Percentiles rank a stretch among this genome's conserved stretches.
phyloP scores from a whole-genome alignment of 2,888 invertebrate species.

The Hymenopus coronatus region DNA sequence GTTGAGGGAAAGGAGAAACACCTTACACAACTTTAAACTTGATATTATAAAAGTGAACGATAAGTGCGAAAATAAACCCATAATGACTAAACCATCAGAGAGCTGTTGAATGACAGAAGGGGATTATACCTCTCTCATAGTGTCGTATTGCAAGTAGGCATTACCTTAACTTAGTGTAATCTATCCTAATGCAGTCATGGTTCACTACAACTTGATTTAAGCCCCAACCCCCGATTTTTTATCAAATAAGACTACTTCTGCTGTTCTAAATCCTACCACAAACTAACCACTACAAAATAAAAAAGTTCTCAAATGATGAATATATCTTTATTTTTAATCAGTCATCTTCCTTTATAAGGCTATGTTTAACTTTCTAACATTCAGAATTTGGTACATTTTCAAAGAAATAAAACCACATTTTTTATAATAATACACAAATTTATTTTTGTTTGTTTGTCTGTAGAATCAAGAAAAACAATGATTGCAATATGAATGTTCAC shows the following conservation, averaged over 20 bases:
- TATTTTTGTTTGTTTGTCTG: constrained; percentile 44
- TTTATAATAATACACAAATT: constrained; percentile 54
- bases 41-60: no score
- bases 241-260: neutral
- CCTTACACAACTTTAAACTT: no score
- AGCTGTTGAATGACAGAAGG: no score
- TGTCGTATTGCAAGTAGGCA: no score
- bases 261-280: neutral
- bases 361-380: neutral
- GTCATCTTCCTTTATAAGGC: neutral
- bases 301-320: neutral
- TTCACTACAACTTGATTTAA: no score
- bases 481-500: constrained; percentile 54
- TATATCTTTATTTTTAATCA: neutral
- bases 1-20: no score
- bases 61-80: no score
- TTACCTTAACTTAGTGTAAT: no score
- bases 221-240: no score
- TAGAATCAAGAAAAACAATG: constrained; percentile 51
- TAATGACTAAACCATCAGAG: no score
- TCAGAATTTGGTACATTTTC: neutral
- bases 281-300: neutral
- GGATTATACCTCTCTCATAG: no score
- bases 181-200: no score
- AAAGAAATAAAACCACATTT: neutral